These are phyloP conservation scores for Tinea trinotella DNA, from an alignment of 2,888 invertebrate species.

Conservation along the genomic window DNA sequence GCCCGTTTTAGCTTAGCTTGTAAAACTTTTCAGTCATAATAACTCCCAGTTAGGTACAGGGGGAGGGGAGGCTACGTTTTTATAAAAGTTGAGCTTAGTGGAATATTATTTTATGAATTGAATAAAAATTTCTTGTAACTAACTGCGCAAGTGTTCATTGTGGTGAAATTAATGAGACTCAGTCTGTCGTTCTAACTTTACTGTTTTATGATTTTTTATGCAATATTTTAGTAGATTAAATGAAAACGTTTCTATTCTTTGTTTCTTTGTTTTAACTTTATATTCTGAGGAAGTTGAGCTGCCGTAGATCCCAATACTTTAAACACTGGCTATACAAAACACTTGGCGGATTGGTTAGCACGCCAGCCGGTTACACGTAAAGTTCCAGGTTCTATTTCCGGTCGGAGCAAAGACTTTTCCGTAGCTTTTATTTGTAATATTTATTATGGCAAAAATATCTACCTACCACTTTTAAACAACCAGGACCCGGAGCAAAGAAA, in stretches of 20 bases:
- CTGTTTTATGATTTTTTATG: conserved; percentile 9
- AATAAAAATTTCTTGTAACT: conserved; percentile 18
- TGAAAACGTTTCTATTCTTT: neutral
- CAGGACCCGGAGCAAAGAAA: too few relatives aligned
- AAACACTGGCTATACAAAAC: too few relatives aligned
- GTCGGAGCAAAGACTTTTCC: too few relatives aligned
- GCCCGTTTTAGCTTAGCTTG: conserved; percentile 15
- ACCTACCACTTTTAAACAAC: too few relatives aligned
- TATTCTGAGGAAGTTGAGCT: too few relatives aligned
- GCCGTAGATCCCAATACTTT: too few relatives aligned
- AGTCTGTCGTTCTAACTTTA: neutral
- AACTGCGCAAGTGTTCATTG: conserved; percentile 8
- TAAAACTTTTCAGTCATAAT: conserved; percentile 47
- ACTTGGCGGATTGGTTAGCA: too few relatives aligned
- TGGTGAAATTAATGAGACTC: conserved; percentile 7
- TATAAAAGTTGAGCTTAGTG: conserved; percentile 15
- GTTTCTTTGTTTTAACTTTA: neutral
- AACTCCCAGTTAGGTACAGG: conserved; percentile 27
- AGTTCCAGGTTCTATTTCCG: too few relatives aligned
- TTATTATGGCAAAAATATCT: too few relatives aligned
- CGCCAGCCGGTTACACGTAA: too few relatives aligned
- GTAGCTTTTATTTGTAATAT: too few relatives aligned
- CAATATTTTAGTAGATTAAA: neutral
- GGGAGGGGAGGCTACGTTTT: conserved; percentile 5
- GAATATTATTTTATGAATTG: conserved; percentile 18